Conservation (phyloP, 2,797 vertebrate genomes). For the Coendou prehensilis region DNA sequence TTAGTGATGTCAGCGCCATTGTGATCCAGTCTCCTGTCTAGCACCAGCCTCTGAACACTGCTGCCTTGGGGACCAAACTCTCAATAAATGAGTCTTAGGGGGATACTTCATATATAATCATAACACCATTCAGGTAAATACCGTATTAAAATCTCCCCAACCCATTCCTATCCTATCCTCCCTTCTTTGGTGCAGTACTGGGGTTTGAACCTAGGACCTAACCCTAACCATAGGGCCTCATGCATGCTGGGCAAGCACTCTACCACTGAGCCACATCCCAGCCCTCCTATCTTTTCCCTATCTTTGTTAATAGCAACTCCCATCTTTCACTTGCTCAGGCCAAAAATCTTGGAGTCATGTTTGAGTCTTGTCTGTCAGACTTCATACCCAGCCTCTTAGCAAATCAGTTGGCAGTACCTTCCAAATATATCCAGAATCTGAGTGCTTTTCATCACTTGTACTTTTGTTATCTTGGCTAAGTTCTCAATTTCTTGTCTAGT, state of each 20-base stretch:
- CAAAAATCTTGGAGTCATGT: not conserved
- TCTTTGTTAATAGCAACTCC: not conserved
- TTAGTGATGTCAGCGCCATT: too few relatives aligned
- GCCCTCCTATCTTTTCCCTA: not conserved
- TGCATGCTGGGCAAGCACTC: not conserved
- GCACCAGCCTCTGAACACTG: not conserved
- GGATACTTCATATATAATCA: not conserved
- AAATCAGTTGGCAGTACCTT: not conserved
- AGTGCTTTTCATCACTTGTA: not conserved
- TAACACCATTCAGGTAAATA: not conserved
- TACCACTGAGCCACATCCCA: not conserved
- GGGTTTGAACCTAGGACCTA: not conserved
- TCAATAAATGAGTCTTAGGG: not conserved
- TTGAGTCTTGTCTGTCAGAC: constrained; percentile 2
- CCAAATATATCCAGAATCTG: not conserved
- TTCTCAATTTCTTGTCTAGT: not conserved
- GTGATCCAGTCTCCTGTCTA: not conserved
- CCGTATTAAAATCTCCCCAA: not conserved
- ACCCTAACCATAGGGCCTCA: not conserved
- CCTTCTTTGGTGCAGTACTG: not conserved
- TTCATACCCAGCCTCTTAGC: not conserved
- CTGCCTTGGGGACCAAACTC: not conserved
- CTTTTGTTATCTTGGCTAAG: not conserved
- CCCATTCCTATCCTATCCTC: not conserved
- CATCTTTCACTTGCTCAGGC: not conserved